phyloP scores from a whole-genome alignment of 1,140 invertebrate genomes.

The Drusus annulatus region DNA sequence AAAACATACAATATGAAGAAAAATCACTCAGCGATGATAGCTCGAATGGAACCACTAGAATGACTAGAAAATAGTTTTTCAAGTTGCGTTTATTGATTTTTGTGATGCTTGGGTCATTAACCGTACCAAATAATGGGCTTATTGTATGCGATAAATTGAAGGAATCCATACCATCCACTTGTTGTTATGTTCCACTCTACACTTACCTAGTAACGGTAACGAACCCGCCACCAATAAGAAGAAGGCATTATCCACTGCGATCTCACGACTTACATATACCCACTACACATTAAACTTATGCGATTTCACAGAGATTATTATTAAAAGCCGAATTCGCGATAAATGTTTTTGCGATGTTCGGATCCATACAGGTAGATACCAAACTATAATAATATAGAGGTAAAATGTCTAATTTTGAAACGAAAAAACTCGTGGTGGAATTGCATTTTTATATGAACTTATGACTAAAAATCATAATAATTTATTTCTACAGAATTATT shows the following conservation, averaged over 20 bases:
- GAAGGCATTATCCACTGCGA: slow-evolving; percentile 7
- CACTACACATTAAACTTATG: slow-evolving; percentile 8
- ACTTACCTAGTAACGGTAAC: slow-evolving; percentile 18
- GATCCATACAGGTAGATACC: background rate
- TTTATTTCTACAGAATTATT: too few species aligned
- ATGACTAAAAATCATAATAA: too few species aligned
- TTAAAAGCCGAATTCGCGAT: slow-evolving; percentile 22
- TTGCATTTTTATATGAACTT: too few species aligned
- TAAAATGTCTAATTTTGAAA: too few species aligned
- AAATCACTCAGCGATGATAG: too few species aligned
- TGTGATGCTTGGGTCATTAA: slow-evolving; percentile 25
- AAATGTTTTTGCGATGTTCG: background rate
- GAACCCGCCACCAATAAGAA: slow-evolving; percentile 8
- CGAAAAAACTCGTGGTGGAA: too few species aligned
- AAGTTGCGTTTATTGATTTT: slow-evolving; percentile 49
- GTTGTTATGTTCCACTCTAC: too few species aligned
- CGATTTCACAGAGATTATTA: background rate
- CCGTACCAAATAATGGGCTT: slow-evolving; percentile 33
- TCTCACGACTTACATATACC: slow-evolving; percentile 35
- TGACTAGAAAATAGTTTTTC: background rate
- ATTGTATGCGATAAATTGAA: slow-evolving; percentile 37
- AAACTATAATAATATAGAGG: too few species aligned
- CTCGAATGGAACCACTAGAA: too few species aligned
- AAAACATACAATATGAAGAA: too few species aligned
- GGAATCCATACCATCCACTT: slow-evolving; percentile 31